Conservation (phyloP, 2,888 invertebrate species). For the Hirtodrosophila duncani region DNA sequence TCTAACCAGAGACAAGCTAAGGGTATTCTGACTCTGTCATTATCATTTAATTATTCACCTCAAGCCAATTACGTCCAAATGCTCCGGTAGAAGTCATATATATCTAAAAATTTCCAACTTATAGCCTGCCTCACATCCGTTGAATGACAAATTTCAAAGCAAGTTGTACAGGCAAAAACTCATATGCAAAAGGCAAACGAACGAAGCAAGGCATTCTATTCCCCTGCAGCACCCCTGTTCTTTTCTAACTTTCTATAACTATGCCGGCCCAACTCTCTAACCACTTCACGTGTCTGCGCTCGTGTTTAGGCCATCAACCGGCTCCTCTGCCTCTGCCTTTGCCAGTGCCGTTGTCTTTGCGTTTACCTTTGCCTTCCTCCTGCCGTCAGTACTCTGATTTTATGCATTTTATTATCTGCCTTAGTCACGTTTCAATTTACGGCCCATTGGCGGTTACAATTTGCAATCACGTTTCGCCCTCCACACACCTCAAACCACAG, state of each 20-base stretch:
- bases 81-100: too few species aligned
- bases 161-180: too few species aligned
- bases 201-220: conserved; percentile 15
- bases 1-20: too few species aligned
- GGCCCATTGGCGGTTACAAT: conserved; percentile 78
- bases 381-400: conserved; percentile 68
- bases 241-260: background rate
- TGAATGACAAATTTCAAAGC: conserved; percentile 59
- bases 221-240: background rate
- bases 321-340: too few species aligned
- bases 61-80: too few species aligned
- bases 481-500: too few species aligned
- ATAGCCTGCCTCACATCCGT: conserved; percentile 30
- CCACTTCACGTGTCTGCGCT: conserved; percentile 44
- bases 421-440: conserved; percentile 78
- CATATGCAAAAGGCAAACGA: conserved; percentile 16
- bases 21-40: too few species aligned
- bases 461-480: conserved; percentile 76
- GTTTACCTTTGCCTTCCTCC: too few species aligned
- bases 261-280: background rate
- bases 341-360: background rate
- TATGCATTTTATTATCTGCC: conserved; percentile 75
- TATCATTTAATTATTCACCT: too few species aligned
- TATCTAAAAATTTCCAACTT: background rate
- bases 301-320: conserved; percentile 46